Conservation (phyloP, 2,888 invertebrate species). For the Oxystoma pomonae region DNA sequence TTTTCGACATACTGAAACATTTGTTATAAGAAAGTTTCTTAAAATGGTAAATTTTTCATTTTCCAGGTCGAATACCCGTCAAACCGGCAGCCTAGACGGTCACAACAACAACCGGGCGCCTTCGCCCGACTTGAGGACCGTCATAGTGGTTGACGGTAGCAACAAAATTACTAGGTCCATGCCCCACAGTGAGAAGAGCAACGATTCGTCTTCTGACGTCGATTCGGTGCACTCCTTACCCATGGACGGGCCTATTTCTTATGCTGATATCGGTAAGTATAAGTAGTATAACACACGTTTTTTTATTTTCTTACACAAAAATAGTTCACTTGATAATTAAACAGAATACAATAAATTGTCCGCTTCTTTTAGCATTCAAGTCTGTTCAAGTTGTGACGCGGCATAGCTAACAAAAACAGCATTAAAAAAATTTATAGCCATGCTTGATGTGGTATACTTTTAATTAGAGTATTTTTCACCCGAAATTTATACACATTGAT, state of each 20-base stretch:
- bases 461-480: too few species aligned
- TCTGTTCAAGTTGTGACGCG: too few species aligned
- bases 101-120: constrained; percentile 30
- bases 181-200: constrained; percentile 79
- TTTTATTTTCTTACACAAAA: not conserved
- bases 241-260: constrained; percentile 58
- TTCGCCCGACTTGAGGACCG: constrained; percentile 30
- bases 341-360: too few species aligned
- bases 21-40: too few species aligned
- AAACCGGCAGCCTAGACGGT: constrained; percentile 17
- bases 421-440: too few species aligned
- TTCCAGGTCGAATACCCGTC: constrained; percentile 9
- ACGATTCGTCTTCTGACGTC: constrained; percentile 77
- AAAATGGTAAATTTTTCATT: too few species aligned
- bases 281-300: not conserved
- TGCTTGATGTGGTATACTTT: too few species aligned
- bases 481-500: too few species aligned
- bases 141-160: constrained; percentile 14
- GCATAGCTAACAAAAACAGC: too few species aligned
- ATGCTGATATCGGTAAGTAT: constrained; percentile 64
- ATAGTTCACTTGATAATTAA: too few species aligned
- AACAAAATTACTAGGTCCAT: constrained; percentile 52
- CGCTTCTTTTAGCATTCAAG: too few species aligned
- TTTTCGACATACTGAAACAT: too few species aligned
- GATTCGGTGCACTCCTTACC: constrained; percentile 85